These are phyloP conservation scores for Phocoena sinus DNA, from an alignment of 2,113 vertebrate species.

Conservation along the genomic window DNA sequence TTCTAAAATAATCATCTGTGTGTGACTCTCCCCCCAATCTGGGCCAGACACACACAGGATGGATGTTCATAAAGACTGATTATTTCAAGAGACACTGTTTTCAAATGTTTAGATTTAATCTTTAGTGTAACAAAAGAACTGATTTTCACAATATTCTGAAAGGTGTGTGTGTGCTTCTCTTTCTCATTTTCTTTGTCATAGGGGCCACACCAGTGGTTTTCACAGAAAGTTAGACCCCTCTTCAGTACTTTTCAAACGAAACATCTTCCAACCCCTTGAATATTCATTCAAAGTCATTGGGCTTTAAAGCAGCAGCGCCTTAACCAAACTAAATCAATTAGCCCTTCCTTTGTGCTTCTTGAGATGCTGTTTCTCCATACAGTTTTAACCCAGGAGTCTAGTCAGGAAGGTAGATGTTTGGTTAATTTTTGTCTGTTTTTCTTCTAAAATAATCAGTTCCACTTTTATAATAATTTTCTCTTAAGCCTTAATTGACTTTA, in stretches of 20 bases:
- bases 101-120: not conserved
- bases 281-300: slow-evolving; percentile 70
- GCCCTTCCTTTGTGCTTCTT: slow-evolving; percentile 37
- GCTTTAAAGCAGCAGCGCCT: slow-evolving; percentile 71
- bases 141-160: slow-evolving; percentile 69
- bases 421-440: not conserved
- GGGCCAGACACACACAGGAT: not conserved
- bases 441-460: not conserved
- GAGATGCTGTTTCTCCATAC: slow-evolving; percentile 51
- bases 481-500: slow-evolving; percentile 13
- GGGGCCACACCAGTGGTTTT: slow-evolving; percentile 66
- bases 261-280: slow-evolving; percentile 58
- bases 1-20: not conserved
- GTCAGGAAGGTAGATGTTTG: not conserved
- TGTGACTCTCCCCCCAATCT: not conserved
- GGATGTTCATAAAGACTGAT: not conserved
- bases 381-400: slow-evolving; percentile 12
- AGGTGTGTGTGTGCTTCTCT: slow-evolving; percentile 61
- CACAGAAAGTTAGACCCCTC: slow-evolving; percentile 69
- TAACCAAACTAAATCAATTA: slow-evolving; percentile 72
- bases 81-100: not conserved
- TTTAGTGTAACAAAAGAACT: slow-evolving; percentile 69
- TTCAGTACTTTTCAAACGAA: slow-evolving; percentile 74
- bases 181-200: slow-evolving; percentile 67
- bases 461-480: slow-evolving; percentile 33